Base-by-base conservation (phyloP, 2,888 invertebrate genomes). In the Campaea margaritaria region DNA sequence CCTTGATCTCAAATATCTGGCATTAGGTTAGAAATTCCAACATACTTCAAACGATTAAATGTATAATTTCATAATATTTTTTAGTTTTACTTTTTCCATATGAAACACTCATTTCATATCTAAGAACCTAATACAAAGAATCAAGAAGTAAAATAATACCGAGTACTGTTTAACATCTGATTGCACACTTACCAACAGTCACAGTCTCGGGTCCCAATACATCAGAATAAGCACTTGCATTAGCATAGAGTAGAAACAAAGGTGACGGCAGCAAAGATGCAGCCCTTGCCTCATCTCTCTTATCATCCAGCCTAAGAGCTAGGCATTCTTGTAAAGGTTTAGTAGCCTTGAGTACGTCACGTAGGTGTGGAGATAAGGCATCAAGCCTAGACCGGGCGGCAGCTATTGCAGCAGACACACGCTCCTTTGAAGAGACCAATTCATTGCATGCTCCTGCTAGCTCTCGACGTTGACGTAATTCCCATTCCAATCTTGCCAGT, bases 281-380 rank as follows among this genome's bases (percentile, higher is more conserved):
- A 62, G 95, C 93, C 75, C 95, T 94, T 70, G 96, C 95, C 76
- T 97, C 96, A 74, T 95, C 95, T 78, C 96, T 94, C 65, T 96
- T 95, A 74, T 96, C 95, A 81, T 97, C 97, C 57, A 97, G 93
- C 3, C 96, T 94, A 72, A 98, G 93, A 31, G 96, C 96, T 48
- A 99, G 92, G 73, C 97, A 96, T 74, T 97, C 97, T 87, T 98
- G 98, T 14, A 99, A 90, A 0, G 98, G 98, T 81, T 97, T 96
- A 0, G 98, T 97, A 0, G 97, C 95, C 93, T 95, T 86, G 2
- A 93, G 83, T 0, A 91, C 90, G 74, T 90, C 88, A 48, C 78
- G 76, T 8, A 99, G 90, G 68, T 96, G 95, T 0, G 98, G 98
- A 7, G 95, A 95, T 39, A 99, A 93, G 52, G 96, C 97, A 67